Evolutionary conservation across 2,797 vertebrate genomes (phyloP).

Genomic region (Anguilla megastoma): DNA sequence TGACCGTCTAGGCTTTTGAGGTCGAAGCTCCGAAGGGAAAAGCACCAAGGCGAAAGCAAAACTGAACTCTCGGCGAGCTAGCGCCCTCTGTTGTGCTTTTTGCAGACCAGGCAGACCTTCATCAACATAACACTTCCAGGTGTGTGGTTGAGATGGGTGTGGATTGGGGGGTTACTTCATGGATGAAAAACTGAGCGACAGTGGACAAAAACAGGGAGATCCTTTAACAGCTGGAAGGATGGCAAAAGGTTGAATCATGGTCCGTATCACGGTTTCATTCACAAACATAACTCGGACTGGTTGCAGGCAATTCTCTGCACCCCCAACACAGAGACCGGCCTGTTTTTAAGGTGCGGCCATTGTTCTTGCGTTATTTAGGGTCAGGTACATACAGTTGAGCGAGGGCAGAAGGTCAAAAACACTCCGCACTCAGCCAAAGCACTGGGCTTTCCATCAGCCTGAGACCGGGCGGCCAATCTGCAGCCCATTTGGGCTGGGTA

Average conservation of each 20-base stretch:
- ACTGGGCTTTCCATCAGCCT: constrained; percentile 71
- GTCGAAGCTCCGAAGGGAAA: constrained; percentile 19
- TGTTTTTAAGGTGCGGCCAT: not conserved
- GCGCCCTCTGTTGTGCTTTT: not conserved
- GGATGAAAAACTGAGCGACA: constrained; percentile 29
- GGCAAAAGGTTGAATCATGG: constrained; percentile 20
- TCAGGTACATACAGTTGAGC: constrained; percentile 48
- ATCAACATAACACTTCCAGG: not conserved
- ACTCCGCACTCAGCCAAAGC: constrained; percentile 46
- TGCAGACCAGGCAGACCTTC: not conserved
- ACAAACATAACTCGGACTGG: not conserved
- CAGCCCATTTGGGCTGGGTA: constrained; percentile 75
- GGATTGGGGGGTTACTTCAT: not conserved
- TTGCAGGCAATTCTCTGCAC: constrained; percentile 19
- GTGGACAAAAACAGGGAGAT: not conserved
- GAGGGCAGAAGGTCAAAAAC: constrained; percentile 42
- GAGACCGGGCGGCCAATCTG: constrained; percentile 71
- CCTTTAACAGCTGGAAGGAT: not conserved
- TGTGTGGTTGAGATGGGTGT: not conserved
- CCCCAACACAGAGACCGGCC: not conserved
- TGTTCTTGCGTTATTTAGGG: constrained; percentile 13
- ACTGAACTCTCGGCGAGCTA: not conserved
- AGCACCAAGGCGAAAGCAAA: not conserved
- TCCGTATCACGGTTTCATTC: constrained; percentile 34
- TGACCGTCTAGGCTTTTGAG: not conserved